A percentile compares a stretch with the other conserved stretches of the same genome.
Evolutionary conservation across 2,888 invertebrate species (phyloP).

Genomic region (Tortricodes alternella): DNA sequence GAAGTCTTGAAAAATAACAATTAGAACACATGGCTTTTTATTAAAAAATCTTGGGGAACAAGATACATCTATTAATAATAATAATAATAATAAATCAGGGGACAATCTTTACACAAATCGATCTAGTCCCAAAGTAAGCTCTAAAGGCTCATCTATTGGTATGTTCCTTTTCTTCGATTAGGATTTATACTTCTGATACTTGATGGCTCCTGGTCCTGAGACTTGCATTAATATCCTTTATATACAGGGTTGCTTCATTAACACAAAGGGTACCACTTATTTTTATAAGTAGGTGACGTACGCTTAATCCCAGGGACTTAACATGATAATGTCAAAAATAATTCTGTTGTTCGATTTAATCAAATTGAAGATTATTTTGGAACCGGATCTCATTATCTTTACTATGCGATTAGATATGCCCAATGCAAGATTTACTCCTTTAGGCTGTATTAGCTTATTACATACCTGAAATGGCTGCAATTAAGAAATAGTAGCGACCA

Average conservation of each 20-base stretch:
- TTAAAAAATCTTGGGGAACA: no score
- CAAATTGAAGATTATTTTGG: neutral
- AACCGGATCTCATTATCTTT: constrained; percentile 20
- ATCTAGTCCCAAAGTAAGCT: no score
- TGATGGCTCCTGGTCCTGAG: neutral
- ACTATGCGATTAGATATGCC: constrained; percentile 14
- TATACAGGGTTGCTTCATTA: neutral
- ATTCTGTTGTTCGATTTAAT: neutral
- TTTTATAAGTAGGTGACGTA: neutral
- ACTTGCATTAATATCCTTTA: no score
- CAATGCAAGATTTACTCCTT: neutral
- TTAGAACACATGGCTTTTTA: no score
- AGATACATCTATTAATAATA: no score
- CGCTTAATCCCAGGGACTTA: neutral
- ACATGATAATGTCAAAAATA: neutral
- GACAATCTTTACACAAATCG: no score
- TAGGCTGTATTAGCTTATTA: neutral
- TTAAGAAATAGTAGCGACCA: neutral
- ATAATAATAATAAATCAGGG: no score
- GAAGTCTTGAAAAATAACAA: no score
- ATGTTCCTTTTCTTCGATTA: no score
- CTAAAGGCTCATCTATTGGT: no score
- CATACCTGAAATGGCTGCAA: no score
- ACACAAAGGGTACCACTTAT: neutral
- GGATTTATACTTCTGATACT: no score